phyloP scores from a whole-genome alignment of 2,113 vertebrate genomes.

The Chloroceryle aenea region DNA sequence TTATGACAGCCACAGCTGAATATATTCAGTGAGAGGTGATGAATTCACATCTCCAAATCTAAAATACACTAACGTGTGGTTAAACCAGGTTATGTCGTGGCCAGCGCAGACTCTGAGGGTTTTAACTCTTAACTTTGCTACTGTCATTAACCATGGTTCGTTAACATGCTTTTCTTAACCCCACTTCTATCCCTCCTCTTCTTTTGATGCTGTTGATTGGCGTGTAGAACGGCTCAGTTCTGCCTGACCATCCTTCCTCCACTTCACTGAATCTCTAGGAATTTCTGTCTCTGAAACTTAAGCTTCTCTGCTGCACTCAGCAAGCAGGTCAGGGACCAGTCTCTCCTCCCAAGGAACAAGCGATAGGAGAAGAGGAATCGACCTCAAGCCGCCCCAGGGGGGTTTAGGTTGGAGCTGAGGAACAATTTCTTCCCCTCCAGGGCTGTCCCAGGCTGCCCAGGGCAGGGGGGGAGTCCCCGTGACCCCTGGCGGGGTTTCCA shows the following conservation, averaged over 20 bases:
- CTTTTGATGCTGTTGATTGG: too few relatives aligned
- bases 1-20: background rate
- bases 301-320: background rate
- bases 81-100: background rate
- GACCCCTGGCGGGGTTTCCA: background rate
- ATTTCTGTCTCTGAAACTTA: background rate
- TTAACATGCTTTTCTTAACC: background rate
- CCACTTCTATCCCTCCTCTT: background rate
- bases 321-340: too few relatives aligned
- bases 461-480: background rate
- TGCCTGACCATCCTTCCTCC: rapidly evolving
- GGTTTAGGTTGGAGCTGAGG: background rate
- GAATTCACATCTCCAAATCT: background rate
- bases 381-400: too few relatives aligned
- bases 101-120: background rate
- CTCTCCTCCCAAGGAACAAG: too few relatives aligned
- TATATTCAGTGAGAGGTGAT: background rate
- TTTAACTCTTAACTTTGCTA: background rate
- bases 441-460: background rate
- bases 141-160: background rate
- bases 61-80: background rate
- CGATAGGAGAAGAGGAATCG: too few relatives aligned
- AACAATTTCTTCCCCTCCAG: background rate
- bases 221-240: rapidly evolving
- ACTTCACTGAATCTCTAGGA: background rate